Evolutionary conservation across 2,888 invertebrate species (phyloP), one percentile per base, ranked within the genome.

Genomic region (Tiphia femorata): DNA sequence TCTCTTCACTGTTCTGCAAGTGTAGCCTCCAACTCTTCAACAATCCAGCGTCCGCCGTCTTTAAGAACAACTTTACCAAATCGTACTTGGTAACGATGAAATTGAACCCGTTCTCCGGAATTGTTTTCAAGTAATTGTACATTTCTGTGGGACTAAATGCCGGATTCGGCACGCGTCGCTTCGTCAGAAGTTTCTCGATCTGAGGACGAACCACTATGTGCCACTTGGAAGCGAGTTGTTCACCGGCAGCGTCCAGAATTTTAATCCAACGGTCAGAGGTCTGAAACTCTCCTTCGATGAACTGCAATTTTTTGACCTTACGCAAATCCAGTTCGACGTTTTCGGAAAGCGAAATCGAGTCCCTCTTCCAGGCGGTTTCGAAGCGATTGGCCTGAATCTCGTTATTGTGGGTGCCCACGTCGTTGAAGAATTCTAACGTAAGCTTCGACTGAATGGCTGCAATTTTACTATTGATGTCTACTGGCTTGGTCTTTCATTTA

Each of bases 201-300:
- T 67, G 72, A 0, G 74, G 75, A 1, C 58, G 20, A 8, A 75
- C 14, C 0, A 63, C 33, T 6, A 72, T 38, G 17, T 61, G 47
- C 75, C 74, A 75, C 33, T 61, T 70, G 1, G 74, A 70, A 40
- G 62, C 51, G 4, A 64, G 49, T n/a, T 70, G 67, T 33, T 64
- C 49, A 2, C 70, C 66, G 8, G 59, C 33, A 3, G 17, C 16
- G 20, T 75, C 74, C 16, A 75, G 58, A 7, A 64, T 29, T 23
- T 46, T 73, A 3, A 4, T 43, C 74, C 74, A 75, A 25, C 19
- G 4, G 7, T 62, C 50, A n/a, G 44, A 59, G 1, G 0, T n/a
- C 3, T 23, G 49, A 19, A 72, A 71, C 8, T 48, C 48, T 5
- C 64, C 72, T 6, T 72, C 70, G 1, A 58, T 7, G 43, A 72